Base-by-base conservation (phyloP, 2,888 invertebrate genomes). In the Podotricha telesiphe region DNA sequence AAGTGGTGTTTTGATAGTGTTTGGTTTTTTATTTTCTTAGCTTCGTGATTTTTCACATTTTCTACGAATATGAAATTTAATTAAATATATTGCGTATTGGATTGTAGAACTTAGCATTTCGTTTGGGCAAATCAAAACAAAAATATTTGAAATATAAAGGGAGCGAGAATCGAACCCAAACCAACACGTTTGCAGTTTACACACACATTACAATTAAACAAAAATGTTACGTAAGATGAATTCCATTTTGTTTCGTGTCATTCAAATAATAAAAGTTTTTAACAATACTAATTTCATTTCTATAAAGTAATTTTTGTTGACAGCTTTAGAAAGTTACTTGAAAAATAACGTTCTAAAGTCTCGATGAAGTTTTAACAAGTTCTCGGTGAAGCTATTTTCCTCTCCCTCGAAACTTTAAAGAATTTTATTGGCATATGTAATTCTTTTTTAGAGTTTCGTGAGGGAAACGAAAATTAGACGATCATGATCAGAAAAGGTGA, bases 301-400 rank as follows among this genome's bases (percentile, higher is more conserved):
- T 34, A 62, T 62, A 48, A 34, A 48, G 47, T 19, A 19, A 15
- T 62, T 62, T 62, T 62, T 62, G 62, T 47, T 47, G 62, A 62
- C 62, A 62, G 62, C 34, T 68, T 34, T 45, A n/a, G 42, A 40
- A 65, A 65, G 34, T 65, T 42, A 4, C n/a, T 19, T 13, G 50
- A 64, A 65, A 68, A 68, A 56, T 68, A 58, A 64, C 50, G 68
- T 20, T 58, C 64, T 68, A 40, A 15, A 58, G 65, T 42, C 42
- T n/a, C 42, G 58, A 28, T 42, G 13, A 20, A 68, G 64, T 64
- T 28, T 64, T 64, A 56, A 55, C 42, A 64, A 64, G 68, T 68
- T 68, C 58, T 51, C 50, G 56, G 28, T 28, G 28, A 34, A 58
- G 64, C 58, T 68, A 56, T 64, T 58, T 50, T 65, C 45, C 48